Evolutionary conservation across 2,888 invertebrate species (phyloP).

Genomic region (Pasiphila rectangulata): DNA sequence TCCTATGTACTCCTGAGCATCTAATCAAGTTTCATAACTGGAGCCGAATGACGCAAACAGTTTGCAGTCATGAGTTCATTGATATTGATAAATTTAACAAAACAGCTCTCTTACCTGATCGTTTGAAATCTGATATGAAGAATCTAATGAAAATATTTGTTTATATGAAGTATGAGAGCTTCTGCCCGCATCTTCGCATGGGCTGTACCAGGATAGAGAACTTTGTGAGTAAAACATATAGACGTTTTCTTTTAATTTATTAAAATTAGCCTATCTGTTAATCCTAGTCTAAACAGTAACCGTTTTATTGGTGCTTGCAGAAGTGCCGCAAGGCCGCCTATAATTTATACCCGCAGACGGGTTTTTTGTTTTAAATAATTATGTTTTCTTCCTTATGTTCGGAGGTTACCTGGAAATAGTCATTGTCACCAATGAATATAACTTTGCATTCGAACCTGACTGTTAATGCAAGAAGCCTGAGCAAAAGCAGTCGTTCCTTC

Average conservation of each 20-base stretch:
- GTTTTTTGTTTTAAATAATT: too few species aligned
- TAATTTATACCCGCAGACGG: too few species aligned
- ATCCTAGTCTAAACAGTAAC: too few species aligned
- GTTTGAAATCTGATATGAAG: conserved; percentile 1
- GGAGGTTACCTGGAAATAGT: neutral
- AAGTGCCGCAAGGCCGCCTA: too few species aligned
- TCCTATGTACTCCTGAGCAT: conserved; percentile 16
- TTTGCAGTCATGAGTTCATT: conserved; percentile 20
- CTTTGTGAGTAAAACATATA: too few species aligned
- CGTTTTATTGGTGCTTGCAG: too few species aligned
- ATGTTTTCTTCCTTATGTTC: too few species aligned
- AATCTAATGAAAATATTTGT: neutral
- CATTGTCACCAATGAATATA: neutral
- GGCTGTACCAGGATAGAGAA: too few species aligned
- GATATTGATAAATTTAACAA: conserved; percentile 20
- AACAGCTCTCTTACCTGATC: neutral
- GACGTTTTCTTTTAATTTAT: too few species aligned
- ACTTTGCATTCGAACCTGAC: neutral
- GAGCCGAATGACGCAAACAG: conserved; percentile 23
- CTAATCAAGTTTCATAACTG: conserved; percentile 24
- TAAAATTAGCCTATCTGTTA: too few species aligned
- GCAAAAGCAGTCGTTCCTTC: conserved; percentile 14
- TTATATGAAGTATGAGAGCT: too few species aligned
- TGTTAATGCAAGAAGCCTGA: conserved; percentile 1
- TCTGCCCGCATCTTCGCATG: too few species aligned